Evolutionary conservation across 2,888 invertebrate genomes (phyloP).

Genomic region (Caenorhabditis japonica): DNA sequence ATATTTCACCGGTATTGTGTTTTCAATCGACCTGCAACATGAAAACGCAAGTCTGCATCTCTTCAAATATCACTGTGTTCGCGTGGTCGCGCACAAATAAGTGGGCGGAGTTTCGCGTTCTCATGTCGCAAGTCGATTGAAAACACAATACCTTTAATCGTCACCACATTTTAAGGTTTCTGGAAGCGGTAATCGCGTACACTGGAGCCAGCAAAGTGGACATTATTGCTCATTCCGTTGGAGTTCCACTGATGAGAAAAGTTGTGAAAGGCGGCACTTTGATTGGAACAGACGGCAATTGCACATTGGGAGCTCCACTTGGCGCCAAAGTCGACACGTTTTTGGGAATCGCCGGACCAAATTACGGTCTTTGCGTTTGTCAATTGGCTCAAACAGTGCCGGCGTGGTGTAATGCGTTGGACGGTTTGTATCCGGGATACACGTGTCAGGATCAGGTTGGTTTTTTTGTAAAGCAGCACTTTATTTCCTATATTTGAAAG

Average conservation of each 20-base stretch:
- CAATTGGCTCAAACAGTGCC: slow-evolving; percentile 76
- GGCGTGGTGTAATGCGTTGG: slow-evolving; percentile 76
- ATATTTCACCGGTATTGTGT: too few relatives aligned
- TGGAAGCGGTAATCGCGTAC: slow-evolving; percentile 74
- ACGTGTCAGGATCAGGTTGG: slow-evolving; percentile 71
- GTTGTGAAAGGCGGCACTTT: slow-evolving; percentile 74
- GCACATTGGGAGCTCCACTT: slow-evolving; percentile 73
- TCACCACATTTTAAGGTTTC: too few relatives aligned
- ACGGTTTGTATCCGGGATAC: slow-evolving; percentile 73
- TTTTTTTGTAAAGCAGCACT: not conserved
- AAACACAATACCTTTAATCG: too few relatives aligned
- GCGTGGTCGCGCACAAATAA: too few relatives aligned
- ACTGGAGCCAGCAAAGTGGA: slow-evolving; percentile 74
- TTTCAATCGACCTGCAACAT: too few relatives aligned
- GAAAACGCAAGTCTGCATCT: too few relatives aligned
- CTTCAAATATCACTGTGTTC: too few relatives aligned
- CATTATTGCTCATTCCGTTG: slow-evolving; percentile 75
- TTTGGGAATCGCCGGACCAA: slow-evolving; percentile 75
- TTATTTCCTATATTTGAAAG: too few relatives aligned
- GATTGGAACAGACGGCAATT: slow-evolving; percentile 76
- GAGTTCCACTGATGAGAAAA: slow-evolving; percentile 71
- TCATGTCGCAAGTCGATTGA: too few relatives aligned
- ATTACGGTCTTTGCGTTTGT: slow-evolving; percentile 75
- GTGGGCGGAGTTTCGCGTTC: too few relatives aligned
- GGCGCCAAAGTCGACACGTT: slow-evolving; percentile 73